These are phyloP conservation scores for Spisula solida DNA, from an alignment of 2,888 invertebrate genomes.

Conservation along the genomic window DNA sequence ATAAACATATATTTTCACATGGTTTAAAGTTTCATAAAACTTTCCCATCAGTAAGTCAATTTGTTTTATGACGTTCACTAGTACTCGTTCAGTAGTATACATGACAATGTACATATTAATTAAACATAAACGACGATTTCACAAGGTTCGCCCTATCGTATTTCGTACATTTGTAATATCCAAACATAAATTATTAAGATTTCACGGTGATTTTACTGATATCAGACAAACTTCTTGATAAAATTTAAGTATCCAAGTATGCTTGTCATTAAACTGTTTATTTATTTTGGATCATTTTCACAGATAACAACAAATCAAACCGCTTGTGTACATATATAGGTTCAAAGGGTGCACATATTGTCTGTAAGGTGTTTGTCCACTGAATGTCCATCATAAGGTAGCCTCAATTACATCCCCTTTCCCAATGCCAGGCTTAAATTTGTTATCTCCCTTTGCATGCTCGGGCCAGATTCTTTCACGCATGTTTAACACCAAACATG, in stretches of 20 bases:
- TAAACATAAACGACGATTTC: background rate
- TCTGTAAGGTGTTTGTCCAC: too few relatives aligned
- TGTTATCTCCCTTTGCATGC: too few relatives aligned
- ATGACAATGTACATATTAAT: background rate
- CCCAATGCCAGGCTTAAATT: too few relatives aligned
- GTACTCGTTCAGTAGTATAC: background rate
- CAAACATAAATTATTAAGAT: background rate
- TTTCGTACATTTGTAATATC: background rate
- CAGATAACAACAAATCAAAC: background rate
- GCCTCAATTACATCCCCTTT: too few relatives aligned
- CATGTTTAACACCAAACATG: too few relatives aligned
- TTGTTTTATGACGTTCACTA: background rate
- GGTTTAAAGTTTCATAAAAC: background rate
- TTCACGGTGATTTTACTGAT: background rate
- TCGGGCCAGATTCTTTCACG: too few relatives aligned
- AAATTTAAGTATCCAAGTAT: background rate
- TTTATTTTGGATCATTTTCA: constrained; percentile 7
- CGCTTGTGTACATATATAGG: background rate
- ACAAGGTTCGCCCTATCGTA: background rate
- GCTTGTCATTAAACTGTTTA: constrained; percentile 17
- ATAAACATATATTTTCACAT: background rate
- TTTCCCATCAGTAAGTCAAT: background rate
- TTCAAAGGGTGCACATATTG: too few relatives aligned
- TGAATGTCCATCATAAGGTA: too few relatives aligned
- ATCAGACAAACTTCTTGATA: background rate